Evolutionary conservation across 2,888 invertebrate genomes (phyloP).

Genomic region (Alsophila aescularia): DNA sequence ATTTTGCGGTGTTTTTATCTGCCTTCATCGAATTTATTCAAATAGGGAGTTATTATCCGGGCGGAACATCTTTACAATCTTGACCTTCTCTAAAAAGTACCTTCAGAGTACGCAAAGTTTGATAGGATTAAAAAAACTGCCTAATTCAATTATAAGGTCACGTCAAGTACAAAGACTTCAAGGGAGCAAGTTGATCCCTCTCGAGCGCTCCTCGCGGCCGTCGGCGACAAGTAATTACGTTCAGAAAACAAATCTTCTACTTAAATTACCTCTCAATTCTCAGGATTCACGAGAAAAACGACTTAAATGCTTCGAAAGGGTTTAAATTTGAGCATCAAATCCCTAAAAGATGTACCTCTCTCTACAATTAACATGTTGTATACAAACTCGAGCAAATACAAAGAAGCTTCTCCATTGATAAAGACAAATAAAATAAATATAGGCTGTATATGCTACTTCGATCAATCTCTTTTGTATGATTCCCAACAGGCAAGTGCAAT

Average conservation of each 20-base stretch:
- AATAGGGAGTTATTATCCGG: background rate
- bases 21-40: slow-evolving; percentile 3
- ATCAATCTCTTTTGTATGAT: background rate
- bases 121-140: slow-evolving; percentile 27
- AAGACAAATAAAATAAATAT: no score
- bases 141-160: slow-evolving; percentile 36
- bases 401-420: background rate
- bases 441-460: no score
- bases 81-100: background rate
- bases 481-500: slow-evolving; percentile 18
- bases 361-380: no score
- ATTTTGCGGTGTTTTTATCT: background rate
- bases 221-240: slow-evolving; percentile 42
- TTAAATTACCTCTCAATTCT: slow-evolving; percentile 52
- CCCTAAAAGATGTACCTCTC: background rate
- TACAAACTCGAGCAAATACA: background rate
- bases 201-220: slow-evolving; percentile 31
- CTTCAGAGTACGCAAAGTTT: slow-evolving; percentile 13
- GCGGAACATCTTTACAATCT: slow-evolving; percentile 1
- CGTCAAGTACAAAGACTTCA: slow-evolving; percentile 33
- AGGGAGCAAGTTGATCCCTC: slow-evolving; percentile 31
- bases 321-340: slow-evolving; percentile 17
- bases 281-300: slow-evolving; percentile 23
- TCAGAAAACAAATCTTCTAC: slow-evolving; percentile 48
- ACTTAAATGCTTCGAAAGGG: slow-evolving; percentile 18